These are phyloP conservation scores for Opisthograptis luteolata DNA, from an alignment of 2,888 invertebrate genomes.

Conservation along the genomic window DNA sequence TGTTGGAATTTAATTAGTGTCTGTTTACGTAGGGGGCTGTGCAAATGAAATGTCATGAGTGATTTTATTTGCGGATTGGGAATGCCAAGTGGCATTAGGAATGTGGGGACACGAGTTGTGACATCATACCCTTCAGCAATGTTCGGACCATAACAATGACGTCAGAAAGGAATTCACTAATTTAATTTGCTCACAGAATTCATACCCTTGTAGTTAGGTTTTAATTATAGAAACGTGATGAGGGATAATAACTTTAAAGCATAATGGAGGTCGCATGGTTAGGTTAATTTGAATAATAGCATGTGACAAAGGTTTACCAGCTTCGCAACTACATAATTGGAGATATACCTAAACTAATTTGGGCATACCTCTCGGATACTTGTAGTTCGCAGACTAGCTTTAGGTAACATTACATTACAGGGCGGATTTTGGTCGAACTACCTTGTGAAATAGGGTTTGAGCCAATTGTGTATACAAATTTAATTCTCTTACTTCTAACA, in stretches of 20 bases:
- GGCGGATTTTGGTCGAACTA: no score
- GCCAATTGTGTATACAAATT: no score
- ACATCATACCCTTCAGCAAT: conserved; percentile 19
- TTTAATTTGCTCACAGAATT: conserved; percentile 16
- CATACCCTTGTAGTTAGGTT: conserved; percentile 16
- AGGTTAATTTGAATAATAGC: conserved; percentile 18
- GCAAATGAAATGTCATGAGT: conserved; percentile 38
- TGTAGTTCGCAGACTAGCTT: not conserved
- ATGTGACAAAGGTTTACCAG: conserved; percentile 12
- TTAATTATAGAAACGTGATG: not conserved
- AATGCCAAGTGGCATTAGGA: conserved; percentile 50
- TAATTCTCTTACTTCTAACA: no score
- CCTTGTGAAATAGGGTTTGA: no score
- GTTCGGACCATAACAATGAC: conserved; percentile 28
- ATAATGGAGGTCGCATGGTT: conserved; percentile 19
- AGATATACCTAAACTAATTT: conserved; percentile 17
- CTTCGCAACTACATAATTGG: conserved; percentile 18
- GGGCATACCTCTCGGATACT: not conserved
- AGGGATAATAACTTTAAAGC: conserved; percentile 22
- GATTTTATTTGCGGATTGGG: conserved; percentile 49
- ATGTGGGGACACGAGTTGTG: conserved; percentile 49
- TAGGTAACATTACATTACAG: no score
- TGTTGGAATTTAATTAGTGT: conserved; percentile 40
- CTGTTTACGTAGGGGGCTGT: conserved; percentile 25
- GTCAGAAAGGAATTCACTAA: conserved; percentile 28